Percentiles rank a stretch among this genome's conserved stretches.
These are phyloP conservation scores for Cryptocheilus praepositus DNA, from an alignment of 2,888 invertebrate genomes.

Conservation along the genomic window DNA sequence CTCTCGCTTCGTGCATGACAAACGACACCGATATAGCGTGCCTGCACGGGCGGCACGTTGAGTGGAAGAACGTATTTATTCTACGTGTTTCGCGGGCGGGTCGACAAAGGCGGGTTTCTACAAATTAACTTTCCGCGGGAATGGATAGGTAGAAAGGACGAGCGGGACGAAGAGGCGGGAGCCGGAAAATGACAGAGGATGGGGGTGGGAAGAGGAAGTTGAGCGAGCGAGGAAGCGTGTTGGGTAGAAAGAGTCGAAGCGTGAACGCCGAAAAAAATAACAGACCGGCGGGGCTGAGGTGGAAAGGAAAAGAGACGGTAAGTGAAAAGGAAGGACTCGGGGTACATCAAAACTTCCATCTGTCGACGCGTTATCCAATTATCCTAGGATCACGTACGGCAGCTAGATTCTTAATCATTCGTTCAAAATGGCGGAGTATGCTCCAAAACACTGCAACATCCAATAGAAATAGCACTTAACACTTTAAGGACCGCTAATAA, in stretches of 20 bases:
- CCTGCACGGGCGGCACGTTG: slow-evolving; percentile 48
- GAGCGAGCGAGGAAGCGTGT: no score
- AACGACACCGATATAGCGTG: slow-evolving; percentile 64
- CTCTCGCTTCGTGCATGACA: slow-evolving; percentile 62
- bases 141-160: slow-evolving; percentile 37
- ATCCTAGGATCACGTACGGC: slow-evolving; percentile 45
- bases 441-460: no score
- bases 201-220: not conserved
- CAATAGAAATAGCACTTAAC: not conserved
- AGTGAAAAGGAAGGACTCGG: not conserved
- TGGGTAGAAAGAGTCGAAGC: not conserved
- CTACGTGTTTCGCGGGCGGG: slow-evolving; percentile 56
- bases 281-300: not conserved
- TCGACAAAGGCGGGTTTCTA: slow-evolving; percentile 45
- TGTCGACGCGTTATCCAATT: slow-evolving; percentile 46
- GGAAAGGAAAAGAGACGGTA: not conserved
- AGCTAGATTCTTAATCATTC: slow-evolving; percentile 38
- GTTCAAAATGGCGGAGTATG: slow-evolving; percentile 1
- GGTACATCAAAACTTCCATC: slow-evolving; percentile 42
- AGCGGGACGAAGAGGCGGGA: slow-evolving; percentile 3
- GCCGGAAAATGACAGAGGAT: slow-evolving; percentile 6
- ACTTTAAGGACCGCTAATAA: no score
- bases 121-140: slow-evolving; percentile 67
- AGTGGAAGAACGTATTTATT: slow-evolving; percentile 65
- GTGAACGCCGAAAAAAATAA: not conserved